Conservation (phyloP, 2,797 vertebrate genomes). For the Cephalopachus bancanus region DNA sequence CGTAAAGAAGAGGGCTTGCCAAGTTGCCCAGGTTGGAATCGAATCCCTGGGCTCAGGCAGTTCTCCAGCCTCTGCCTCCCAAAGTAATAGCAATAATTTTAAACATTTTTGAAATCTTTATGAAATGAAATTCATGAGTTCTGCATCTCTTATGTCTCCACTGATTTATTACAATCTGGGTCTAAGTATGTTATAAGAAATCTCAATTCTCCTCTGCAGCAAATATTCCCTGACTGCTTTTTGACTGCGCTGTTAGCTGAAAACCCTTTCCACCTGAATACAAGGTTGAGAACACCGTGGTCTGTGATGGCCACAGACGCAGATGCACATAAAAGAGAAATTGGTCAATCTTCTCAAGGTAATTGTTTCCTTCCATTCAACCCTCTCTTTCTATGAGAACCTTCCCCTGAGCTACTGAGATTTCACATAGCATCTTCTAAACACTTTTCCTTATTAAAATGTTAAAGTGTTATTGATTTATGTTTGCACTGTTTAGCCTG, state of each 20-base stretch:
- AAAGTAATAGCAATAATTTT: background rate
- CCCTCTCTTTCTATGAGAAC: background rate
- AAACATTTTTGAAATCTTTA: background rate
- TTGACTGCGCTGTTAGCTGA: background rate
- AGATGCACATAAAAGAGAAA: background rate
- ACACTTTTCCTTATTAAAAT: background rate
- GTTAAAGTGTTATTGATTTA: background rate
- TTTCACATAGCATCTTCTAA: background rate
- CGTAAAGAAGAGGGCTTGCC: too few relatives aligned
- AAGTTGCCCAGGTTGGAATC: too few relatives aligned
- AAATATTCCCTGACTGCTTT: background rate
- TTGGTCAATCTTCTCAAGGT: background rate
- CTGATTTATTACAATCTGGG: background rate
- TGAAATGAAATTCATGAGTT: background rate
- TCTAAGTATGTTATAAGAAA: background rate
- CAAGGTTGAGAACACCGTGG: background rate
- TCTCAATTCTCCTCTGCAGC: background rate
- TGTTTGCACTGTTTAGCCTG: background rate
- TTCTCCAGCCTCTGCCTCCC: too few relatives aligned
- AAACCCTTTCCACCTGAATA: background rate
- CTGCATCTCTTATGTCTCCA: background rate
- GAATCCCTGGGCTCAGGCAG: too few relatives aligned
- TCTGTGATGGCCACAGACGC: background rate
- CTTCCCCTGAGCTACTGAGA: background rate
- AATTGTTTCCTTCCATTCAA: background rate